phyloP scores from a whole-genome alignment of 2,113 vertebrate genomes.

The Nothobranchius furzeri region DNA sequence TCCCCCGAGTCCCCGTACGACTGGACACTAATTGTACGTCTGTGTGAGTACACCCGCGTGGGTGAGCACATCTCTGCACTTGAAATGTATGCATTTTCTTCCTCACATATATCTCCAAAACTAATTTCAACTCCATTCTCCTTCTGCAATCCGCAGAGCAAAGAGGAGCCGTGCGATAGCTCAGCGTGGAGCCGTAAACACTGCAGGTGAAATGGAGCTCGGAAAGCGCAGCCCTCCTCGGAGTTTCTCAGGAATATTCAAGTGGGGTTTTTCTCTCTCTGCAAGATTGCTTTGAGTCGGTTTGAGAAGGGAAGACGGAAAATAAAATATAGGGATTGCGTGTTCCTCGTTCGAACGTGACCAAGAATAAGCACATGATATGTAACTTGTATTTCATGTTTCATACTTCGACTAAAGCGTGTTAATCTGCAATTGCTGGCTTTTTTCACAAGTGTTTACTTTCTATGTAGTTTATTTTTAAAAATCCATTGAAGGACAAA shows the following conservation, averaged over 20 bases:
- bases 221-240: conserved; percentile 28
- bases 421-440: too few species aligned
- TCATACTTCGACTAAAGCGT: too few species aligned
- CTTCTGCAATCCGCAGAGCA: conserved; percentile 34
- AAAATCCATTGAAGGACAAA: too few species aligned
- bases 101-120: conserved; percentile 32
- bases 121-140: conserved; percentile 60
- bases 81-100: conserved; percentile 7
- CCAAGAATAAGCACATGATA: conserved; percentile 10
- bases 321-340: conserved; percentile 30
- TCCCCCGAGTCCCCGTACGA: conserved; percentile 28
- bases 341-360: conserved; percentile 24
- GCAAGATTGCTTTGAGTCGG: conserved; percentile 48
- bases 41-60: conserved; percentile 7
- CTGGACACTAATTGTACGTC: conserved; percentile 56
- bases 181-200: conserved; percentile 57
- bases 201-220: conserved; percentile 56
- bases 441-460: too few species aligned
- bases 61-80: conserved; percentile 1
- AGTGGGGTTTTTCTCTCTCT: conserved; percentile 54
- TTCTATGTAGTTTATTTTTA: too few species aligned
- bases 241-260: conserved; percentile 56
- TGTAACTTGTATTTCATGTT: not conserved
- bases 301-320: conserved; percentile 16
- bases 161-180: conserved; percentile 56